These are phyloP conservation scores for Muscicapa adusta DNA, from an alignment of 2,113 vertebrate genomes.

Conservation along the genomic window DNA sequence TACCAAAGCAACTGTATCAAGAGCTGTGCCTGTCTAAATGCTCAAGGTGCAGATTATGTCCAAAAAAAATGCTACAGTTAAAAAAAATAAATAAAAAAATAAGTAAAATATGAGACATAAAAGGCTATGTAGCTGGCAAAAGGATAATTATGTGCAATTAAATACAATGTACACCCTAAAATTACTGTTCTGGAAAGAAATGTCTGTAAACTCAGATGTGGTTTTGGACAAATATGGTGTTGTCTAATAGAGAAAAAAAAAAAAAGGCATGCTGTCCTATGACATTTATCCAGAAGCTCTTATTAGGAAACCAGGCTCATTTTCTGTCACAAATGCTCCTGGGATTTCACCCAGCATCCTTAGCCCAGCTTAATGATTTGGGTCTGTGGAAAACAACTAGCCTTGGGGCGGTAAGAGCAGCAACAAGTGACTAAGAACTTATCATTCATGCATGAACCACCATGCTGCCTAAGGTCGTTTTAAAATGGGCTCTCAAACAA, in stretches of 20 bases:
- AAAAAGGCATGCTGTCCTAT: background rate
- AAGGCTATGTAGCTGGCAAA: background rate
- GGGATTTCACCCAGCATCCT: background rate
- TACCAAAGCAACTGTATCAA: background rate
- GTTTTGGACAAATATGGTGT: background rate
- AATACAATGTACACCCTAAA: background rate
- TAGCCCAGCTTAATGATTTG: background rate
- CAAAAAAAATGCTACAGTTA: background rate
- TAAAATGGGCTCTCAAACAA: background rate
- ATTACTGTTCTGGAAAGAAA: background rate
- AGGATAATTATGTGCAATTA: background rate
- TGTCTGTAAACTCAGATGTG: background rate
- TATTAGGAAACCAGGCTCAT: background rate
- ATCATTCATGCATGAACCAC: background rate
- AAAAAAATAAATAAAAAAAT: background rate
- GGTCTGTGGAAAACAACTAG: background rate
- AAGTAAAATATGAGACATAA: background rate
- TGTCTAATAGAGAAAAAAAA: background rate
- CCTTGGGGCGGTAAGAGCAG: background rate
- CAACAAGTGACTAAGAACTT: background rate
- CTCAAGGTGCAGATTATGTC: background rate
- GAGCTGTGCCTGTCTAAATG: background rate
- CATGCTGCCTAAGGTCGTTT: background rate
- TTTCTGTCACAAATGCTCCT: background rate
- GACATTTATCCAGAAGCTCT: background rate